Evolutionary conservation across 2,888 invertebrate genomes (phyloP), one percentile per base, ranked within the genome.

Genomic region (Acutogordius australiensis): DNA sequence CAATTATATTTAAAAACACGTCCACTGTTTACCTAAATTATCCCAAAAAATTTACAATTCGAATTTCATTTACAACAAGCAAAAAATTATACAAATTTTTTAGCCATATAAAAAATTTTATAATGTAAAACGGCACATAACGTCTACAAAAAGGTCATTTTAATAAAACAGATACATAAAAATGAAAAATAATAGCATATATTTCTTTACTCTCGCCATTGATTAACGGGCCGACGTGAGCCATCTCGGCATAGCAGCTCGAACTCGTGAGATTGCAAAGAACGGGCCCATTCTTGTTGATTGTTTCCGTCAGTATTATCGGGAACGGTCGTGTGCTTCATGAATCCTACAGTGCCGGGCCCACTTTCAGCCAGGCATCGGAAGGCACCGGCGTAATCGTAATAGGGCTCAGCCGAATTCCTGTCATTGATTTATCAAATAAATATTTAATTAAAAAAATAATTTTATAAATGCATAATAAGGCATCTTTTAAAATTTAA

Each of bases 361-460:
- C 74, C 75, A 0, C 77, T 79, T 63, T 79, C 77, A 1, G 77
- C 72, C n/a, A 84, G 69, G 63, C 81, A 81, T 23, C 61, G 60
- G 26, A 61, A 21, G 21, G 58, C 27, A 57, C 72, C 88, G 13
- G 86, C 83, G 69, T 85, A 81, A 0, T 82, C 82, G 67, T 78
- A 88, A 72, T 84, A 87, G 66, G 81, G 82, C 70, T 88, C 87
- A 18, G 82, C 80, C 0, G 84, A 83, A 71, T 86, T 85, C 63
- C 87, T 77, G 0, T n/a, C 8, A 13, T 37, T 18, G 18, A 37
- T 37, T 37, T 18, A 37, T 13, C 18, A 37, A 37, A n/a, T n/a
- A n/a, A n/a, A n/a, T n/a, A n/a, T n/a, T n/a, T n/a, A n/a, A n/a
- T n/a, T n/a, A n/a, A n/a, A n/a, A n/a, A n/a, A n/a, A n/a, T n/a